Percentiles rank a stretch among this genome's conserved stretches.
Evolutionary conservation across 2,113 vertebrate species (phyloP).

Genomic region (Amphilophus citrinellus): DNA sequence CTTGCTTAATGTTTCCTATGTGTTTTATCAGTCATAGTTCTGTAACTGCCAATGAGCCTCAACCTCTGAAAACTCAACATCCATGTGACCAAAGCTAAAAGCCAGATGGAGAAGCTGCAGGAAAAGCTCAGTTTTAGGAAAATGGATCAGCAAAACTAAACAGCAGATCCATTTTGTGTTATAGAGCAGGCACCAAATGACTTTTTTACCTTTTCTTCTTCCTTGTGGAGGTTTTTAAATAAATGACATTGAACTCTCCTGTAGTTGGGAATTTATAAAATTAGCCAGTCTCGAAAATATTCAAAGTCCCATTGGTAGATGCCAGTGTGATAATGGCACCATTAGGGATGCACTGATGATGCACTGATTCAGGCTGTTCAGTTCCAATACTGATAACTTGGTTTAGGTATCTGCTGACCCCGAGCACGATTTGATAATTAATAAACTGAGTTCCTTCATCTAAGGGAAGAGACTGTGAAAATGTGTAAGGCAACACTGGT

Average conservation of each 20-base stretch:
- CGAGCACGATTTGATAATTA: no score
- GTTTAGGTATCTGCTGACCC: background rate
- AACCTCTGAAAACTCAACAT: background rate
- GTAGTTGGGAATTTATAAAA: background rate
- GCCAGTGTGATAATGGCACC: background rate
- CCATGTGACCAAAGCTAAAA: background rate
- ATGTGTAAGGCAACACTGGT: no score
- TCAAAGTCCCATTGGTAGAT: background rate
- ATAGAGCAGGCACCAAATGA: background rate
- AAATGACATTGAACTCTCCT: background rate
- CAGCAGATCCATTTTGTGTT: background rate
- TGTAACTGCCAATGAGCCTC: background rate
- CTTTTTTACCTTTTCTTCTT: background rate
- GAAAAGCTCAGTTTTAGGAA: background rate
- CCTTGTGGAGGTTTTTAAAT: background rate
- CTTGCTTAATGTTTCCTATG: background rate
- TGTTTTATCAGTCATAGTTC: background rate
- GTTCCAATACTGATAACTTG: background rate
- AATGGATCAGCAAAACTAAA: background rate
- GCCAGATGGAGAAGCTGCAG: background rate
- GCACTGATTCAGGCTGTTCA: background rate
- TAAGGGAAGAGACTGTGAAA: no score
- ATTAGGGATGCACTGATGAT: background rate
- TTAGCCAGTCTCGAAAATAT: background rate
- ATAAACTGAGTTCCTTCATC: no score